Evolutionary conservation across 2,113 vertebrate species (phyloP).

Genomic region (Caranx melampygus): DNA sequence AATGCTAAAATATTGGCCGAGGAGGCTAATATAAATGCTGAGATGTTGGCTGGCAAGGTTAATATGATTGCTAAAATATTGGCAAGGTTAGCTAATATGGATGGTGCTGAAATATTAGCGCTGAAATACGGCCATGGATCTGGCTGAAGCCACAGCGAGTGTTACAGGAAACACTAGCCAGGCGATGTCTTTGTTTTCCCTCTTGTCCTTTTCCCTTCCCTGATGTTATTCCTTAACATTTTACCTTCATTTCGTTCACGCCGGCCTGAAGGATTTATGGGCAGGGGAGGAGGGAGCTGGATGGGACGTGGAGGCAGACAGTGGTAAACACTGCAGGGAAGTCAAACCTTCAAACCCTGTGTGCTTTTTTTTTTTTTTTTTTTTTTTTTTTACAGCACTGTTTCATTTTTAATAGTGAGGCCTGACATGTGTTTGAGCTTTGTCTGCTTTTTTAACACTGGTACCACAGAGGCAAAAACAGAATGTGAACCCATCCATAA

Average conservation of each 20-base stretch:
- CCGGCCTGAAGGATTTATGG: slow-evolving; percentile 31
- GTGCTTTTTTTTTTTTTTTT: neutral
- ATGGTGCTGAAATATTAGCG: slow-evolving; percentile 41
- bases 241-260: slow-evolving; percentile 17
- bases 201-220: slow-evolving; percentile 16
- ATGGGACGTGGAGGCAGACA: slow-evolving; percentile 4
- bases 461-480: neutral
- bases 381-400: neutral
- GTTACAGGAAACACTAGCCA: slow-evolving; percentile 28
- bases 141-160: neutral
- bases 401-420: slow-evolving; percentile 51
- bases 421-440: slow-evolving; percentile 37
- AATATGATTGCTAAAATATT: slow-evolving; percentile 72
- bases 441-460: neutral
- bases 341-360: slow-evolving; percentile 25
- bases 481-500: slow-evolving; percentile 59
- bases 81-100: slow-evolving; percentile 46
- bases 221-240: slow-evolving; percentile 8
- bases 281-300: slow-evolving; percentile 20
- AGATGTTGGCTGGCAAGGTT: slow-evolving; percentile 62
- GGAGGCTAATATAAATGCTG: slow-evolving; percentile 50
- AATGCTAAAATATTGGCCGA: slow-evolving; percentile 54
- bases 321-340: slow-evolving; percentile 5
- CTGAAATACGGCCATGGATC: slow-evolving; percentile 30
- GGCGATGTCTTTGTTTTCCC: slow-evolving; percentile 29